These are phyloP conservation scores for Tupaia tana DNA, from an alignment of 2,113 vertebrate genomes.

Conservation along the genomic window DNA sequence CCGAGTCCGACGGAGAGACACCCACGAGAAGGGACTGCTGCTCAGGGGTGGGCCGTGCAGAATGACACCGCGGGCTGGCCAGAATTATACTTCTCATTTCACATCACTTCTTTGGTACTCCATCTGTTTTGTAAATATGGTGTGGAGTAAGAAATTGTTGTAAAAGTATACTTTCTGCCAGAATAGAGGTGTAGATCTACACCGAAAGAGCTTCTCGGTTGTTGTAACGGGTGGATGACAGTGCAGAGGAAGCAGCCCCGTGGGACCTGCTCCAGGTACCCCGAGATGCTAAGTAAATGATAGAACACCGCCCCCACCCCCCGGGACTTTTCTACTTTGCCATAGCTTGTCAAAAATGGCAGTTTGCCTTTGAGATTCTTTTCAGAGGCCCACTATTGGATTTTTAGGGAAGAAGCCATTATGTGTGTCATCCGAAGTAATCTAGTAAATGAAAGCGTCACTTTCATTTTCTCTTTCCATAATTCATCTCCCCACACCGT, in stretches of 20 bases:
- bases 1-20: neutral
- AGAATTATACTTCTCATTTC: constrained; percentile 18
- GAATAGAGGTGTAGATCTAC: neutral
- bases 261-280: neutral
- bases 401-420: constrained; percentile 50
- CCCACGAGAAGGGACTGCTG: neutral
- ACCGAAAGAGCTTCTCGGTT: constrained; percentile 9
- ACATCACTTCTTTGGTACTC: constrained; percentile 19
- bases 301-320: neutral
- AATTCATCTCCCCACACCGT: constrained; percentile 40
- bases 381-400: neutral
- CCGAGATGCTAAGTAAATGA: neutral
- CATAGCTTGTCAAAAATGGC: constrained; percentile 33
- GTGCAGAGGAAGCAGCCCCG: neutral
- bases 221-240: neutral
- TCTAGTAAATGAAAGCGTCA: constrained; percentile 59
- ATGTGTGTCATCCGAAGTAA: constrained; percentile 42
- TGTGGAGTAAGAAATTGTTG: constrained; percentile 53
- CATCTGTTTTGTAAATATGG: constrained; percentile 68
- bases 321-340: neutral
- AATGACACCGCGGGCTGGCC: neutral
- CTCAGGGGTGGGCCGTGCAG: neutral
- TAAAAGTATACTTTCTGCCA: constrained; percentile 55
- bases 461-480: constrained; percentile 78
- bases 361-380: neutral